Percentiles rank a stretch among this genome's conserved stretches.
Evolutionary conservation across 2,888 invertebrate genomes (phyloP).

Genomic region (Lymantria monacha): DNA sequence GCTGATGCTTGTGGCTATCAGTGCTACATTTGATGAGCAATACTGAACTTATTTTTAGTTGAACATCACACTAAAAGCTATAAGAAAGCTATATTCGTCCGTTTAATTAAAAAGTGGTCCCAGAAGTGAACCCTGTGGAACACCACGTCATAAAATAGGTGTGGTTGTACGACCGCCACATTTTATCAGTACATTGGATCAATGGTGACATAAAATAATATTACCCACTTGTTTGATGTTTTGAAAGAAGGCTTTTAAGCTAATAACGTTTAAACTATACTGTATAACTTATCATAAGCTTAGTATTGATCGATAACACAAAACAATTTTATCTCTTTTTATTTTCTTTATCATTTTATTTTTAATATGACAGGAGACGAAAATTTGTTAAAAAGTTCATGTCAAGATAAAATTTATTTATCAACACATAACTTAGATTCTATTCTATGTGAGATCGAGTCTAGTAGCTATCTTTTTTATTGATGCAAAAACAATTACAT

Average conservation of each 20-base stretch:
- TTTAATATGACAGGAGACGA: too few relatives aligned
- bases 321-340: too few relatives aligned
- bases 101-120: slow-evolving; percentile 35
- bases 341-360: too few relatives aligned
- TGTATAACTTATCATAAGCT: background rate
- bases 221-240: slow-evolving; percentile 34
- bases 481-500: too few relatives aligned
- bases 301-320: background rate
- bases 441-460: too few relatives aligned
- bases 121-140: slow-evolving; percentile 39
- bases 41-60: too few relatives aligned
- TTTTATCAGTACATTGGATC: slow-evolving; percentile 40
- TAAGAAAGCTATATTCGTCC: slow-evolving; percentile 21
- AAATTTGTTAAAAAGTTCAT: too few relatives aligned
- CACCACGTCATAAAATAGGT: slow-evolving; percentile 34
- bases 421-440: too few relatives aligned
- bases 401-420: too few relatives aligned
- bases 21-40: too few relatives aligned
- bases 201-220: slow-evolving; percentile 46
- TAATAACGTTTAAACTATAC: slow-evolving; percentile 27
- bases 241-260: slow-evolving; percentile 43
- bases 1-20: too few relatives aligned
- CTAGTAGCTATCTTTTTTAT: too few relatives aligned
- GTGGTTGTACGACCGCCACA: slow-evolving; percentile 32
- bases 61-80: slow-evolving; percentile 12